A percentile compares a stretch with the other conserved stretches of the same genome.
phyloP scores from a whole-genome alignment of 2,888 invertebrate species.

The Ophion slaviceki region DNA sequence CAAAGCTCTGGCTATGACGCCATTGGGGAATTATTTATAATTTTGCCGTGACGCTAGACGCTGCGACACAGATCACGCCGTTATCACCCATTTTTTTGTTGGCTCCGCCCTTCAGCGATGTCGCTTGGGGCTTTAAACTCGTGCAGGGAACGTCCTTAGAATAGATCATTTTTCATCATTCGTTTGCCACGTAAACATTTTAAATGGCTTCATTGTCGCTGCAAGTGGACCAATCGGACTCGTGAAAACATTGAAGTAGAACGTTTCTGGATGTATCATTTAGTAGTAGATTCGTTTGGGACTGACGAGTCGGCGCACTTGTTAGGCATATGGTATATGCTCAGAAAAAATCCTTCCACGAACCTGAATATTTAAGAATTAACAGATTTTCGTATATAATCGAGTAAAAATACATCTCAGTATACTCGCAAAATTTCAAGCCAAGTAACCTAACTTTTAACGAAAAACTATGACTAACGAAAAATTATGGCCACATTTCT shows the following conservation, averaged over 20 bases:
- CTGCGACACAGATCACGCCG: conserved; percentile 35
- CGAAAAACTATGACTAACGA: too few species aligned
- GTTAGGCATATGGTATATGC: neutral
- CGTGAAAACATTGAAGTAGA: neutral
- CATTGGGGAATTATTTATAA: conserved; percentile 63
- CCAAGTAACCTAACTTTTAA: too few species aligned
- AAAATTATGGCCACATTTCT: too few species aligned
- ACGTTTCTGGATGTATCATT: neutral
- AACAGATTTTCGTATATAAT: too few species aligned
- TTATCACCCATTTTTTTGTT: conserved; percentile 14
- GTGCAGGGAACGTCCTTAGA: neutral
- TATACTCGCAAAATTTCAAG: too few species aligned
- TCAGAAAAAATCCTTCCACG: neutral
- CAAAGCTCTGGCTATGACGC: conserved; percentile 60
- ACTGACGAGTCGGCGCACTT: neutral
- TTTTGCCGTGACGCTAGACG: conserved; percentile 56
- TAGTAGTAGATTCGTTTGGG: neutral
- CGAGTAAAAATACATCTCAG: too few species aligned
- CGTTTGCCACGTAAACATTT: neutral
- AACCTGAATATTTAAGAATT: too few species aligned
- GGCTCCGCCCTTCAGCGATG: neutral
- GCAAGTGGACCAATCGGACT: neutral
- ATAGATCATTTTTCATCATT: neutral
- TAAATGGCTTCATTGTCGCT: neutral
- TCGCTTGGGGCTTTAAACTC: neutral